A percentile compares a stretch with the other conserved stretches of the same genome.
Conservation (phyloP, 2,888 invertebrate species). For the Epinotia ramella region DNA sequence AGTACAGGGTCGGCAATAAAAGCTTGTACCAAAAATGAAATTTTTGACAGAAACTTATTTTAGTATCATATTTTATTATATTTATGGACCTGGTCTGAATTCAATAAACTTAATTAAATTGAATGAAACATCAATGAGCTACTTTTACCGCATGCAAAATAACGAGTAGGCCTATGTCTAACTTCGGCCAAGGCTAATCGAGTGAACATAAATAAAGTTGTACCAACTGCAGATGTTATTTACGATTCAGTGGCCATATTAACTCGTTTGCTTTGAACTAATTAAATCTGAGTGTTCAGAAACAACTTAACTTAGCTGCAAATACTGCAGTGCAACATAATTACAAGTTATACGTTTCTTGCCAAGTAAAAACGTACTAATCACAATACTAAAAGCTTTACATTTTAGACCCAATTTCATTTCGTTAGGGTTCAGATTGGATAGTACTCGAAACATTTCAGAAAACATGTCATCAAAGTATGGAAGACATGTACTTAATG, state of each 20-base stretch:
- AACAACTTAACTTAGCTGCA: not conserved
- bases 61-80: too few relatives aligned
- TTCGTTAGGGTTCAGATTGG: not conserved
- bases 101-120: too few relatives aligned
- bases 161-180: not conserved
- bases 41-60: too few relatives aligned
- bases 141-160: not conserved
- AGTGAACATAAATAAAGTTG: conserved; percentile 14
- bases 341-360: not conserved
- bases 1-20: too few relatives aligned
- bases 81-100: too few relatives aligned
- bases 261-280: conserved; percentile 32
- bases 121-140: not conserved
- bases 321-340: not conserved
- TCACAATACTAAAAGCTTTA: not conserved
- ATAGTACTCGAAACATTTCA: not conserved
- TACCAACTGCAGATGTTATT: conserved; percentile 21
- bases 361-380: not conserved
- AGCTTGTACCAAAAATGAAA: too few relatives aligned
- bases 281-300: conserved; percentile 12
- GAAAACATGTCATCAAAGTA: conserved; percentile 1
- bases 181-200: conserved; percentile 10
- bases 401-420: not conserved
- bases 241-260: conserved; percentile 6
- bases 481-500: not conserved